These are phyloP conservation scores for Nomada goodeniana DNA, from an alignment of 2,888 invertebrate genomes.

Conservation along the genomic window DNA sequence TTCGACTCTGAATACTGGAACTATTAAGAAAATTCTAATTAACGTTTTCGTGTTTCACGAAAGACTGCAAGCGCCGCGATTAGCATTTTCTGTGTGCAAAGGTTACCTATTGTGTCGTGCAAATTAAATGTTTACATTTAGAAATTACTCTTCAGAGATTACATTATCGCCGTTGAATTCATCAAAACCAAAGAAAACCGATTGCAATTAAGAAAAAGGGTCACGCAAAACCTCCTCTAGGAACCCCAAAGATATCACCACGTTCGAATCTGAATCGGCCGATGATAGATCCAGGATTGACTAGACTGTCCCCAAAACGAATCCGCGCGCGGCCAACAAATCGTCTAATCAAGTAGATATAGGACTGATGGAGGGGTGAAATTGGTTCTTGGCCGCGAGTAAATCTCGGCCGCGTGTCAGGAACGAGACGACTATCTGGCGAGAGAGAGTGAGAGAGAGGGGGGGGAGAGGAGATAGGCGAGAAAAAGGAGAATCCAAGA, in stretches of 20 bases:
- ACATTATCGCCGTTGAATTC: too few relatives aligned
- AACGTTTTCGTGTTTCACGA: too few relatives aligned
- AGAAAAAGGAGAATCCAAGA: constrained; percentile 62
- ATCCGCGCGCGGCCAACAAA: constrained; percentile 64
- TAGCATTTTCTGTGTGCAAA: too few relatives aligned
- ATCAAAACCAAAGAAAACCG: background rate
- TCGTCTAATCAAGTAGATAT: constrained; percentile 73
- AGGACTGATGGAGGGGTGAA: constrained; percentile 72
- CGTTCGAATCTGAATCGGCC: background rate
- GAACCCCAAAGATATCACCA: background rate
- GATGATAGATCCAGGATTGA: constrained; percentile 35
- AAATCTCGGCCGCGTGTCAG: constrained; percentile 70
- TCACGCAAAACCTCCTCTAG: too few relatives aligned
- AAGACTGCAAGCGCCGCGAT: too few relatives aligned
- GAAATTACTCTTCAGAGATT: too few relatives aligned
- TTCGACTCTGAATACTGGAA: too few relatives aligned
- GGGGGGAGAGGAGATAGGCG: background rate
- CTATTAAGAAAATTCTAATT: too few relatives aligned
- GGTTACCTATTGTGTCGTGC: too few relatives aligned
- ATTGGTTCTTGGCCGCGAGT: constrained; percentile 74
- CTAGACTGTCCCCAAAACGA: constrained; percentile 24
- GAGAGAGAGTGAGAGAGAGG: background rate
- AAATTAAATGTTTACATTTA: too few relatives aligned
- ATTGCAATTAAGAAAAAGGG: background rate
- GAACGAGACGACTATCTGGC: constrained; percentile 39